Conservation (phyloP, 2,113 vertebrate genomes). For the Nothocercus nigrocapillus region DNA sequence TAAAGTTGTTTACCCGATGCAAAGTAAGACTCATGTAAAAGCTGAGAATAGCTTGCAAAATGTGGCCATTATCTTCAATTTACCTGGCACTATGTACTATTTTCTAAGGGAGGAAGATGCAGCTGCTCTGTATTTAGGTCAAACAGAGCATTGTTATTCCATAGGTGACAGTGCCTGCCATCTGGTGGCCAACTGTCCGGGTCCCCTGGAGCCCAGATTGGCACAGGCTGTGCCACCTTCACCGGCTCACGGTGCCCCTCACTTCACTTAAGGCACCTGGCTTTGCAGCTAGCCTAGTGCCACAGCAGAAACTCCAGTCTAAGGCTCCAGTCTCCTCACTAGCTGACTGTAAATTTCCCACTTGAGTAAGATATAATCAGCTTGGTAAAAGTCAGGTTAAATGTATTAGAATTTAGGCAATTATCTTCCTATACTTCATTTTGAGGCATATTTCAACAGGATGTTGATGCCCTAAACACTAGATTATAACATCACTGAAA, state of each 20-base stretch:
- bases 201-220: neutral
- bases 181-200: neutral
- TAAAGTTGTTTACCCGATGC: neutral
- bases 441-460: neutral
- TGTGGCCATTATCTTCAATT: neutral
- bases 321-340: rapidly evolving
- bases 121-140: neutral
- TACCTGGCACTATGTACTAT: neutral
- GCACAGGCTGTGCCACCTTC: too few species aligned
- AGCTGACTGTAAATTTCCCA: neutral
- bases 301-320: neutral
- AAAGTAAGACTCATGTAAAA: neutral
- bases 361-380: neutral
- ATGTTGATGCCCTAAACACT: neutral
- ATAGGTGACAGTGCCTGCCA: neutral
- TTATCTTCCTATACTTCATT: neutral
- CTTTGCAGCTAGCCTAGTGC: neutral
- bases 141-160: neutral
- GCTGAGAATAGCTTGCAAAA: neutral
- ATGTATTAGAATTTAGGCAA: neutral
- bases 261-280: neutral
- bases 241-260: too few species aligned
- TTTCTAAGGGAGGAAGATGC: neutral
- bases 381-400: neutral
- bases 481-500: neutral